Base-by-base conservation (phyloP, 30 jellyfish, hydroid and myxozoan species). In the Catostylus mosaicus region DNA sequence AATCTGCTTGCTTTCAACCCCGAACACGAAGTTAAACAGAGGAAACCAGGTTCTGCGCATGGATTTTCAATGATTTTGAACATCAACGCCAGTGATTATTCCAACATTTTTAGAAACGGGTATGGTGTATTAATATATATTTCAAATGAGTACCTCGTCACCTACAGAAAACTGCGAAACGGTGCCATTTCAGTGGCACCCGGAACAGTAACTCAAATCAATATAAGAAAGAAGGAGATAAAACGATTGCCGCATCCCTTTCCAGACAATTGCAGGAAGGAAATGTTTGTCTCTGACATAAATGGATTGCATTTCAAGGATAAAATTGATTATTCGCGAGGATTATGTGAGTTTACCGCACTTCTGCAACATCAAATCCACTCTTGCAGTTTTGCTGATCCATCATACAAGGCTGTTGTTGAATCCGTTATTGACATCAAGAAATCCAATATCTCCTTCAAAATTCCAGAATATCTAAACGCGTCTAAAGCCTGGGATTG, bases 161-260 rank as follows among this genome's bases (percentile, higher is more conserved):
- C 63, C 24, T 27, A 2, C 5, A 10, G 27, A 50, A 11, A 16
- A 4, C 78, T 16, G 32, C 60, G 34, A n/a, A 33, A 32, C 31
- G 24, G 23, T 5, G 60, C 51, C 1, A 65, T 65, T 14, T 26
- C 9, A 18, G 32, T 32, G 18, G 57, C 54, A 2, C 86, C 92
- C 1, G 78, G 82, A 19, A 73, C 73, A 0, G 37, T 67, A 0
- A 65, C 92, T 6, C 38, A 65, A 7, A 82, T 82, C 73, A 62
- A 63, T 20, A 26, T 82, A 22, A 57, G 50, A 50, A 82, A 82
- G 78, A 48, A 59, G 43, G 51, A 30, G 20, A 46, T 66, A 10
- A 34, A 26, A 30, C 92, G 85, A 22, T 37, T 82, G 46, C 73
- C 24, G 31, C 27, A 30, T 51, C 92, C 92, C 5, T 82, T 68